Evolutionary conservation across 2,888 invertebrate species (phyloP), one percentile per base, ranked within the genome.

Genomic region (Melanostoma scalare): DNA sequence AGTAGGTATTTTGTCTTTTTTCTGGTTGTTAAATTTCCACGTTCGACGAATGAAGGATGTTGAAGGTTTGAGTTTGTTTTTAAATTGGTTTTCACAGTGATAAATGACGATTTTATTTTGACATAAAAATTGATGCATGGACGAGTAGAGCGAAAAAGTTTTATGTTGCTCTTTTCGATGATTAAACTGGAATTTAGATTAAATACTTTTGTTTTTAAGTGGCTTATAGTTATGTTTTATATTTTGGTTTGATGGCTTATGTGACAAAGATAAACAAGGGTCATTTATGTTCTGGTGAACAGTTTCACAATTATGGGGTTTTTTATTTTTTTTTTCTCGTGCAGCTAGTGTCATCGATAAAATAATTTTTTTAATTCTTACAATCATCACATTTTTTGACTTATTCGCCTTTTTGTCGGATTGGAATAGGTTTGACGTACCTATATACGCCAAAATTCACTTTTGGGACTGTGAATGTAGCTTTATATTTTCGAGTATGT

Each of bases 41-140:
- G 20, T 52, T 52, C 44, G 35, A 44, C 44, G 38, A 73, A 52
- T 73, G 68, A 65, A 55, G 77, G 63, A 68, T 77, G 67, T 73
- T 76, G 44, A 68, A 82, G 56, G 68, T 69, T 74, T 69, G 74
- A 74, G 73, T 73, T 77, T 82, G 81, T 68, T 61, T 77, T 78
- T 69, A 78, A 77, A 82, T 82, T 77, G 77, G 77, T 77, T 82
- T 77, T 77, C 68, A 9, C 42, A 46, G 61, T 77, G 82, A 82
- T 82, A 78, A 78, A 82, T 82, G 73, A 73, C 58, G 58, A 82
- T 77, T 82, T 82, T 67, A 82, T 82, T 82, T 77, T 73, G 77
- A 82, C 82, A 73, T 78, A 68, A 69, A 61, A 82, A 68, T 73
- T 73, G 77, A 77, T 77, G 73, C 68, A 77, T 77, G 68, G 9